Evolutionary conservation across 2,888 invertebrate species (phyloP).

Genomic region (Tetheella fluctuosa): DNA sequence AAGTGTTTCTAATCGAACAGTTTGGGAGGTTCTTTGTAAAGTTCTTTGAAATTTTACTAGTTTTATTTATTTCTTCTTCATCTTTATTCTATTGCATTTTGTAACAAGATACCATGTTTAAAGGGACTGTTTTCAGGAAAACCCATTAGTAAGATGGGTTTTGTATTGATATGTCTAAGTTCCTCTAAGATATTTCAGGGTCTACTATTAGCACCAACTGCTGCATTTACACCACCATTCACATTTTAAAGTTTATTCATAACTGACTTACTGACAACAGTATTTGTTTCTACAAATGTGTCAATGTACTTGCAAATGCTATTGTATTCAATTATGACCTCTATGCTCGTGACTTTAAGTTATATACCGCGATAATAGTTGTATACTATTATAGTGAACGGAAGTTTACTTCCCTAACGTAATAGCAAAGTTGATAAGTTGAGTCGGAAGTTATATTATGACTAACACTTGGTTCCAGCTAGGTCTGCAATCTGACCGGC

Average conservation of each 20-base stretch:
- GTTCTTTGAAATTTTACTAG: too few relatives aligned
- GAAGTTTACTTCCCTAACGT: constrained; percentile 58
- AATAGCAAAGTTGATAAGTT: constrained; percentile 56
- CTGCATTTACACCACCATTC: neutral
- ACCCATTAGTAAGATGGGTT: too few relatives aligned
- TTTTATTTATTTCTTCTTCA: too few relatives aligned
- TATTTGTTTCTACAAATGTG: constrained; percentile 27
- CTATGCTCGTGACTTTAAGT: constrained; percentile 37
- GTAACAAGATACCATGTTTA: too few relatives aligned
- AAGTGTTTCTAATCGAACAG: neutral
- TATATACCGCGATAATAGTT: constrained; percentile 13
- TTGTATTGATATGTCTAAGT: too few relatives aligned
- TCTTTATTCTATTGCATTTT: too few relatives aligned
- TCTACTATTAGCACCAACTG: neutral
- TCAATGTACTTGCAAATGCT: constrained; percentile 30
- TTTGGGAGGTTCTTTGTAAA: too few relatives aligned
- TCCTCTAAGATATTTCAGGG: neutral
- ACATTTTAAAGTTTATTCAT: neutral
- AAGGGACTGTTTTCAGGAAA: too few relatives aligned
- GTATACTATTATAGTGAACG: constrained; percentile 27
- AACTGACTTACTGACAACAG: constrained; percentile 23
- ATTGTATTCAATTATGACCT: constrained; percentile 50
- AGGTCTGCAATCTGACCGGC: constrained; percentile 41
- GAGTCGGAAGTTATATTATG: constrained; percentile 58
- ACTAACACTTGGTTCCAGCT: constrained; percentile 45